Evolutionary conservation across 2,888 invertebrate genomes (phyloP), one percentile per base, ranked within the genome.

Genomic region (Protodeltote pygarga): DNA sequence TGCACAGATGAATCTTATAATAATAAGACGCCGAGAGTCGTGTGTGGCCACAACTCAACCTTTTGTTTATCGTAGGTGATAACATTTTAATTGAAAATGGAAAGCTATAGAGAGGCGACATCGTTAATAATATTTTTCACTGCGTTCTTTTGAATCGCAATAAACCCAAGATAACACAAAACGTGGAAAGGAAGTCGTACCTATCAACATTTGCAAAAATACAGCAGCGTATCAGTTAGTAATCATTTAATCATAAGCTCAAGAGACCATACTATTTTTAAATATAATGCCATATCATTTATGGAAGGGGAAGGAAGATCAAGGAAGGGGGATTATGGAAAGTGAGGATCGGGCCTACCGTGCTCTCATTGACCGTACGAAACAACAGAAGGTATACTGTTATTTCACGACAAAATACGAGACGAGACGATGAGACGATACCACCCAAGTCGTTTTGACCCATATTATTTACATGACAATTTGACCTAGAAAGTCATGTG

Each of bases 1-100:
- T 90, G 76, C 28, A 68, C 64, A 73, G 59, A 71, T 41, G 9
- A 49, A 61, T 50, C 24, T 32, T 53, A 24, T 31, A 60, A 40
- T 57, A 41, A 28, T 53, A 23, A 38, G 20, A 32, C 19, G 13
- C 16, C 13, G 35, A 31, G 29, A 21, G 19, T 27, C 35, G 21
- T 29, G 52, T 25, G 40, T 29, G 33, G 37, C 14, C 23, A 38
- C 28, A 16, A 34, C 38, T 42, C 34, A 38, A 42, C 41, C 47
- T 53, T 38, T 42, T 32, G 20, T 35, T 21, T 39, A 59, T 46
- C 39, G 14, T 39, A 38, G 14, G 35, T 51, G 39, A 55, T 33
- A 42, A 42, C 19, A 32, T 10, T 38, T 51, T 35, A 9, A 35
- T 49, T 54, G 24, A 37, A 47, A 38, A 41, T 25, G 16, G 37